Evolutionary conservation across 2,113 vertebrate genomes (phyloP), one percentile per base, ranked within the genome.

Genomic region (Chaetodon trifascialis): DNA sequence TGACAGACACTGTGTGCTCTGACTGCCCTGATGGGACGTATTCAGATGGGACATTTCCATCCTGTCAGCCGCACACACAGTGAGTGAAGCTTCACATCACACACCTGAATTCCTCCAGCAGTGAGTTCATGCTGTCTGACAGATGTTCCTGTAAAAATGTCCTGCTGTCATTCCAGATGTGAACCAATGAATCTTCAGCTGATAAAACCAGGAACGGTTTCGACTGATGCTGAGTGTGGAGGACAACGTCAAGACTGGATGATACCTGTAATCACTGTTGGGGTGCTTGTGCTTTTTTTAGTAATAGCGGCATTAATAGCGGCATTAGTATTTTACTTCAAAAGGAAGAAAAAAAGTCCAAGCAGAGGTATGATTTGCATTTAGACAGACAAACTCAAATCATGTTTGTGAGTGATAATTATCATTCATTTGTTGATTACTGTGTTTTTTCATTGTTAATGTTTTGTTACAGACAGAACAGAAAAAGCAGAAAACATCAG

Each of bases 1-100:
- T 5, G 5, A n/a, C 0, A 12, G 60, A 63, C 60, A 63, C 60
- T 11, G 60, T 4, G 36, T 63, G 60, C 38, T 63, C 60, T 62
- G 10, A 62, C 59, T 63, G 60, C 60, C n/a, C 17, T 2, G 34
- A 0, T 16, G 84, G 73, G 56, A 83, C 79, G 25, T 88, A 86
- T 85, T 86, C 76, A 7, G 2, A 86, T 67, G 89, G 84, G 52
- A 76, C 67, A 14, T 49, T 25, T n/a, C 42, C 81, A 46, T 34
- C n/a, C 38, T 90, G 84, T 83, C 86, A 12, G 15, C 49, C 25
- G 25, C 79, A 80, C 82, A 85, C 17, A 75, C 72, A 82, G 89
- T 90, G 52, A 85, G 55, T 60, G 38, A 62, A 73, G 25, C 51
- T 38, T 79, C 40, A 44, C 12, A 36, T 58, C 21, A 58, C 1